phyloP scores from a whole-genome alignment of 2,797 vertebrate species.

The Brachymystax lenok region DNA sequence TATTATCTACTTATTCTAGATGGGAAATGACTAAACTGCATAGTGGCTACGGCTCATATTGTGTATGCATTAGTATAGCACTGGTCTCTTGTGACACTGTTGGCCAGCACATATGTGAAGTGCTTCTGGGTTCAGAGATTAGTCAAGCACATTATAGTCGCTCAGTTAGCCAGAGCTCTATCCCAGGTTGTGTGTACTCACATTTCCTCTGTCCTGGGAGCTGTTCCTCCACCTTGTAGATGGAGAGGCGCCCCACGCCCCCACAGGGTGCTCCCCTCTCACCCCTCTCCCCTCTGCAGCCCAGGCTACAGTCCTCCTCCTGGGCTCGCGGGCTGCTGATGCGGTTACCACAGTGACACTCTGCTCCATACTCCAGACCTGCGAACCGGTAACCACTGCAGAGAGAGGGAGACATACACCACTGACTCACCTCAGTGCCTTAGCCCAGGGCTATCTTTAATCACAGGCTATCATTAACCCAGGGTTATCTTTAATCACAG shows the following conservation, averaged over 20 bases:
- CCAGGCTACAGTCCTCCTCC: conserved; percentile 88
- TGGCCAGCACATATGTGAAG: background rate
- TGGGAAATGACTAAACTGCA: background rate
- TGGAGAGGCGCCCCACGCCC: conserved; percentile 86
- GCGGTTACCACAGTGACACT: conserved; percentile 95
- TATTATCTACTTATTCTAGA: background rate
- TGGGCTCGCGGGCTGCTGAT: conserved; percentile 69
- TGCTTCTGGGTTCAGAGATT: background rate
- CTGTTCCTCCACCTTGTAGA: conserved; percentile 87
- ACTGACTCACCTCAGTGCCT: conserved; percentile 26
- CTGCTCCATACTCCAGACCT: conserved; percentile 89
- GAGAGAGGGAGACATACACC: conserved; percentile 1
- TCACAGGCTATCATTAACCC: conserved; percentile 23
- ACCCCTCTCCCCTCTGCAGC: conserved; percentile 88
- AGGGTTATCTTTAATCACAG: conserved; percentile 40
- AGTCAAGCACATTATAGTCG: background rate
- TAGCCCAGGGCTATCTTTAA: conserved; percentile 34
- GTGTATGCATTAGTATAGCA: background rate
- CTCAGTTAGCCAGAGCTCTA: background rate
- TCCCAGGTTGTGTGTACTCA: conserved; percentile 80
- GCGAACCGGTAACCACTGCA: conserved; percentile 89
- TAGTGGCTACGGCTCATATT: background rate
- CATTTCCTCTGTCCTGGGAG: conserved; percentile 76
- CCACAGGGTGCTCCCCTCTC: conserved; percentile 87
- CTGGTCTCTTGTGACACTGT: background rate